Evolutionary conservation across 37 sponge, comb jelly and placozoan species (phyloP).

Genomic region (Oopsacas minuta): DNA sequence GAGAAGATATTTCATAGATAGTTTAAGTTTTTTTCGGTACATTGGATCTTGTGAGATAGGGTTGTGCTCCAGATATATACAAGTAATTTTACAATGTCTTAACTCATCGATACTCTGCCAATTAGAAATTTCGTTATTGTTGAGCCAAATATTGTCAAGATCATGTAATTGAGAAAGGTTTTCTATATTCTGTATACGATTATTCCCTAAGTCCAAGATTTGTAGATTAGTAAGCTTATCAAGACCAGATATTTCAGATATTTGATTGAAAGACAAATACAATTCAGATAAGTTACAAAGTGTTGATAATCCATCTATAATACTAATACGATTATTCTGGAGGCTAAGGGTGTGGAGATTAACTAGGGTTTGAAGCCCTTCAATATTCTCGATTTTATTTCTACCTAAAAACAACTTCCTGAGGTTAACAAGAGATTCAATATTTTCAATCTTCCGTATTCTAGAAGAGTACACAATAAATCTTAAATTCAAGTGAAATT

Average conservation of each 20-base stretch:
- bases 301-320: neutral
- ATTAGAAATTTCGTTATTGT: neutral
- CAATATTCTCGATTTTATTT: neutral
- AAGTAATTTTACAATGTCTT: neutral
- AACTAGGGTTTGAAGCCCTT: neutral
- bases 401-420: neutral
- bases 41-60: neutral
- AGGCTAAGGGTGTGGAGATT: neutral
- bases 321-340: neutral
- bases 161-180: neutral
- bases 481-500: no score
- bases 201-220: neutral
- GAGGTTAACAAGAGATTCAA: neutral
- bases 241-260: neutral
- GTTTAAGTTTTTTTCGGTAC: neutral
- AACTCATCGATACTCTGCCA: neutral
- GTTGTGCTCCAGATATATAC: neutral
- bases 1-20: neutral
- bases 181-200: neutral
- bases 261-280: neutral
- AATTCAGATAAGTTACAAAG: neutral
- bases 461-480: no score
- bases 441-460: neutral
- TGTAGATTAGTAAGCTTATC: neutral
- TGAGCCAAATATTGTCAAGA: neutral